Percentiles rank a stretch among this genome's conserved stretches.
phyloP scores from a whole-genome alignment of 2,797 vertebrate genomes.

The Lacerta viridis region DNA sequence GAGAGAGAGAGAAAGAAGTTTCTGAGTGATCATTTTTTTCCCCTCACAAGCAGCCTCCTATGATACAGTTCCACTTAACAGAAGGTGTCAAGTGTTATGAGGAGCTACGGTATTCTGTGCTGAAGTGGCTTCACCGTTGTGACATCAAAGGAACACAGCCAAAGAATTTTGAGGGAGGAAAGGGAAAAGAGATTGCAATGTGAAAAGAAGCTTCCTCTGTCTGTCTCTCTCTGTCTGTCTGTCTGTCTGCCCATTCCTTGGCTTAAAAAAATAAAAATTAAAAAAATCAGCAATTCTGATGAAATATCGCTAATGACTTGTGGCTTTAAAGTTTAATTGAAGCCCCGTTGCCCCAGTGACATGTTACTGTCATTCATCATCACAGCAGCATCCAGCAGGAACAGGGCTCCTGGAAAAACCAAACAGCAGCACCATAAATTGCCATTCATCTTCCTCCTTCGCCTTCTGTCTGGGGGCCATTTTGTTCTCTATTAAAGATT shows the following conservation, averaged over 20 bases:
- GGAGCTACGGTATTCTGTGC: not conserved
- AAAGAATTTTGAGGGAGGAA: not conserved
- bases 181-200: slow-evolving; percentile 11
- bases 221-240: not conserved
- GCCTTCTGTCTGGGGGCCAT: slow-evolving; percentile 72
- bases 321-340: slow-evolving; percentile 78
- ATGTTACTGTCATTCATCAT: slow-evolving; percentile 78
- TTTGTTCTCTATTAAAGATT: slow-evolving; percentile 78
- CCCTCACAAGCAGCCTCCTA: not conserved
- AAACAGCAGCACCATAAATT: slow-evolving; percentile 56
- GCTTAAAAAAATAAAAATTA: not conserved
- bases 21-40: not conserved
- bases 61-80: too few relatives aligned
- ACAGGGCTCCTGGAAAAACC: slow-evolving; percentile 78
- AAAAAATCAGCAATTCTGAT: slow-evolving; percentile 58
- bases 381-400: slow-evolving; percentile 76
- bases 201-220: slow-evolving; percentile 16
- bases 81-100: not conserved
- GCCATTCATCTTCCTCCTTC: not conserved
- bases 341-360: slow-evolving; percentile 75
- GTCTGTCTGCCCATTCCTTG: slow-evolving; percentile 2
- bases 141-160: not conserved
- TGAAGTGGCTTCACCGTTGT: not conserved
- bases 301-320: slow-evolving; percentile 79
- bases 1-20: not conserved